Evolutionary conservation across 1,140 invertebrate genomes (phyloP), one percentile per base, ranked within the genome.

Genomic region (Formica selysi): DNA sequence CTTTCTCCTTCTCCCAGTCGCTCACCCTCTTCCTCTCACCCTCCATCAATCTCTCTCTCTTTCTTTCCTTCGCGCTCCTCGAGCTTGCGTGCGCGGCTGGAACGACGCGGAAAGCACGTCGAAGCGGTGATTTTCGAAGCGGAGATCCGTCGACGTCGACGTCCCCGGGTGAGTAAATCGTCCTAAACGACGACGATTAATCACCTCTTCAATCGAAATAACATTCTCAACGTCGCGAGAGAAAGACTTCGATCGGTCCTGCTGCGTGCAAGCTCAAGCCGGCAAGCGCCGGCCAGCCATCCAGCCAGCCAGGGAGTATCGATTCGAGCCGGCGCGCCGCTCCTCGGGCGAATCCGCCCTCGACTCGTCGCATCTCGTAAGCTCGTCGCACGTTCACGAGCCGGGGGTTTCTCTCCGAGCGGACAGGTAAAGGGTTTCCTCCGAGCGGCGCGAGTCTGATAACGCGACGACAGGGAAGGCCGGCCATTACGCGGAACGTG

Each of bases 281-380:
- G 74, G 73, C 67, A 51, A 48, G 62, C 44, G 70, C 26, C 38
- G 19, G 22, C 48, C 36, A 74, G 51, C 71, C 64, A 38, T 59
- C 26, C 38, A 11, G 22, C 48, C 36, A 74, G 61, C 76, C 73
- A 80, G 59, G 19, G 76, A 80, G 76, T 90, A 90, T 90, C 84
- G 88, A 90, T 90, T 90, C 64, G 89, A 87, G 78, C 85, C 78
- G 67, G 84, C 85, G 78, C 85, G 85, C 22, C 85, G 85, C 59
- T 71, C 64, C 76, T 76, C 51, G 51, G 79, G 26, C 80, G 64
- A 81, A 61, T 76, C 71, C 88, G 80, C 86, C 89, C 88, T 73
- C 61, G 61, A 51, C 68, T 76, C 71, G 61, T 59, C 73, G 68
- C 68, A 51, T 26, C 57, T 62, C 73, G 54, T 59, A 41, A 68